Conservation (phyloP, 2,888 invertebrate genomes). For the Eupithecia vulgata region DNA sequence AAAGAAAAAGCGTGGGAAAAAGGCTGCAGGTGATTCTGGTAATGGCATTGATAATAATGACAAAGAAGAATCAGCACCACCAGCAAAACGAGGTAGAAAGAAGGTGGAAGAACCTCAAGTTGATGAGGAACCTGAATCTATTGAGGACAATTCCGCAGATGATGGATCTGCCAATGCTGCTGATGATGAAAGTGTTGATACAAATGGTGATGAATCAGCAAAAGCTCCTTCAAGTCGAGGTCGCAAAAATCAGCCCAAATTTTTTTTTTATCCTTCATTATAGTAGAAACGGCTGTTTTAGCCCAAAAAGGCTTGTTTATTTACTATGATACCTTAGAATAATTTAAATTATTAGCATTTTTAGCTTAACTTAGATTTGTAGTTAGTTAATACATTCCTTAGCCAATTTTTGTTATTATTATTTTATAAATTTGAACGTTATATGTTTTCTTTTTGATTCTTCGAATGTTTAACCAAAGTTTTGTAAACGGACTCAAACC, state of each 20-base stretch:
- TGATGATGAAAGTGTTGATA: constrained; percentile 55
- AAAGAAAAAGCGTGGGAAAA: constrained; percentile 70
- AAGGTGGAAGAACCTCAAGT: constrained; percentile 59
- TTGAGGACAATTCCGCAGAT: constrained; percentile 63
- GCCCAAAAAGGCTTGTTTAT: background rate
- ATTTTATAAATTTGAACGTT: background rate
- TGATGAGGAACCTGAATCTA: constrained; percentile 53
- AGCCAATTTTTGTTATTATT: constrained; percentile 30
- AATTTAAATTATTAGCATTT: constrained; percentile 23
- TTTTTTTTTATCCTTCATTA: background rate
- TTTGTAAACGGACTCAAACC: background rate
- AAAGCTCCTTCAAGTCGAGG: constrained; percentile 56
- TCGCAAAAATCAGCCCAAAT: constrained; percentile 67
- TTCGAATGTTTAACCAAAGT: background rate
- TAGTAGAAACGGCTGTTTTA: constrained; percentile 14
- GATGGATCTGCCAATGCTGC: constrained; percentile 58
- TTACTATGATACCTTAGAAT: background rate
- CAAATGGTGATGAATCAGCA: constrained; percentile 62
- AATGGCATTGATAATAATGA: constrained; percentile 56
- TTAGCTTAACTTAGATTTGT: constrained; percentile 54
- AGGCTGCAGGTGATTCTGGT: constrained; percentile 52
- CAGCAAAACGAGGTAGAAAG: constrained; percentile 69
- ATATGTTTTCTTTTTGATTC: background rate
- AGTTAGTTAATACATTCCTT: constrained; percentile 54
- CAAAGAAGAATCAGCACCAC: constrained; percentile 59